Conservation (phyloP, 1,140 invertebrate genomes). For the Drosophila nigrodunni region DNA sequence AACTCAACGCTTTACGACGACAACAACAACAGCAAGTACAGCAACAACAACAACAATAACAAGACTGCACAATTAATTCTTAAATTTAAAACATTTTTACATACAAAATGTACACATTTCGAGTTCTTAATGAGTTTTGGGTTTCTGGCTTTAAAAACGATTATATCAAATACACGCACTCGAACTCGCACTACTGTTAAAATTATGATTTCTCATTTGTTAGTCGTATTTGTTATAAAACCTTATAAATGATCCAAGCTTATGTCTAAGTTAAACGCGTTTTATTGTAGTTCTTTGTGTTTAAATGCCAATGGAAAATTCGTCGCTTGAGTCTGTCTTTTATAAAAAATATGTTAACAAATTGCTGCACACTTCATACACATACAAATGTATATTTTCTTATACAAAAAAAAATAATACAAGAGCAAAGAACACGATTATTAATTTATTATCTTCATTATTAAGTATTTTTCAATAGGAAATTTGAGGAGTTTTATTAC, state of each 20-base stretch:
- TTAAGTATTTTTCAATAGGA: conserved; percentile 19
- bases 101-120: conserved; percentile 6
- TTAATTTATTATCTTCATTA: conserved; percentile 22
- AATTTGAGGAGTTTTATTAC: conserved; percentile 12
- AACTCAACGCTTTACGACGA: conserved; percentile 21
- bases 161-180: conserved; percentile 60
- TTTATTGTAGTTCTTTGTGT: conserved; percentile 53
- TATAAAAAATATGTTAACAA: conserved; percentile 40
- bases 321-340: conserved; percentile 51
- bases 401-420: neutral
- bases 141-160: conserved; percentile 36
- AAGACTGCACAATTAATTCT: conserved; percentile 19
- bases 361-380: conserved; percentile 27
- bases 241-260: conserved; percentile 51
- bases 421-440: conserved; percentile 45
- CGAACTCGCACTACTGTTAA: neutral
- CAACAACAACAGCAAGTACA: conserved; percentile 19
- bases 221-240: conserved; percentile 20
- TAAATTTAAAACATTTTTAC: neutral
- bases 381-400: too few species aligned
- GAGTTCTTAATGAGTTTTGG: neutral
- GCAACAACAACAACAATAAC: conserved; percentile 22
- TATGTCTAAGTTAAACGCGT: conserved; percentile 58
- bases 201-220: conserved; percentile 9
- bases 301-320: conserved; percentile 69